Evolutionary conservation across 1,140 invertebrate genomes (phyloP).

Genomic region (Drosophila eugracilis): DNA sequence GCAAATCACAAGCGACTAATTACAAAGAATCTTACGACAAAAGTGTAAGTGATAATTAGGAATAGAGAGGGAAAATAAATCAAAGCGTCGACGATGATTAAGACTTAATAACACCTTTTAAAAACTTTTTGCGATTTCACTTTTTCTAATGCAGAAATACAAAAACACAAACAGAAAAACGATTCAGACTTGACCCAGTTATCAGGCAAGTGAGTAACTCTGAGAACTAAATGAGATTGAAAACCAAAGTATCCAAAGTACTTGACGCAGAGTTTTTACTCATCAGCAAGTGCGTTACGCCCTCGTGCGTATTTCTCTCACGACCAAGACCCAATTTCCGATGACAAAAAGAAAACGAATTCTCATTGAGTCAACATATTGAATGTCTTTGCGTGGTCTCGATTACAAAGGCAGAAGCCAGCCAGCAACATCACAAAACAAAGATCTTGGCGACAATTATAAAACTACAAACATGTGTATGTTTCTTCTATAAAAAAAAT

Average conservation of each 20-base stretch:
- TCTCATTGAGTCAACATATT: conserved; percentile 59
- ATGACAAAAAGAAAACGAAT: conserved; percentile 71
- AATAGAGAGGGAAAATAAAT: conserved; percentile 14
- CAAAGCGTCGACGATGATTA: conserved; percentile 55
- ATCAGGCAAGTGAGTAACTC: conserved; percentile 15
- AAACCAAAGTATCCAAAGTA: conserved; percentile 55
- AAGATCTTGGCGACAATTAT: conserved; percentile 61
- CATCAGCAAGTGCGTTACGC: conserved; percentile 62
- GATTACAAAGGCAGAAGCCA: conserved; percentile 63
- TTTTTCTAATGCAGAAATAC: conserved; percentile 60
- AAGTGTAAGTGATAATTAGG: conserved; percentile 75
- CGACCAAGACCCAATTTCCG: conserved; percentile 77
- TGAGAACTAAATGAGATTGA: conserved; percentile 63
- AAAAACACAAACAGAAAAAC: conserved; percentile 9
- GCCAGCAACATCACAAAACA: conserved; percentile 29
- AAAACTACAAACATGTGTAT: conserved; percentile 18
- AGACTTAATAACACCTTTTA: conserved; percentile 70
- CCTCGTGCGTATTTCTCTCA: conserved; percentile 62
- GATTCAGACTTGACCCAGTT: conserved; percentile 73
- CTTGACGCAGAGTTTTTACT: conserved; percentile 33
- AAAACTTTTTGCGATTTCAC: conserved; percentile 71
- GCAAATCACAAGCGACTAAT: conserved; percentile 57
- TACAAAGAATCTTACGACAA: conserved; percentile 55
- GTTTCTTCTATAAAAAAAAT: conserved; percentile 21
- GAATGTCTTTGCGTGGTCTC: conserved; percentile 62